Conservation (phyloP, 2,113 vertebrate genomes). For the Amphilophus citrinellus region DNA sequence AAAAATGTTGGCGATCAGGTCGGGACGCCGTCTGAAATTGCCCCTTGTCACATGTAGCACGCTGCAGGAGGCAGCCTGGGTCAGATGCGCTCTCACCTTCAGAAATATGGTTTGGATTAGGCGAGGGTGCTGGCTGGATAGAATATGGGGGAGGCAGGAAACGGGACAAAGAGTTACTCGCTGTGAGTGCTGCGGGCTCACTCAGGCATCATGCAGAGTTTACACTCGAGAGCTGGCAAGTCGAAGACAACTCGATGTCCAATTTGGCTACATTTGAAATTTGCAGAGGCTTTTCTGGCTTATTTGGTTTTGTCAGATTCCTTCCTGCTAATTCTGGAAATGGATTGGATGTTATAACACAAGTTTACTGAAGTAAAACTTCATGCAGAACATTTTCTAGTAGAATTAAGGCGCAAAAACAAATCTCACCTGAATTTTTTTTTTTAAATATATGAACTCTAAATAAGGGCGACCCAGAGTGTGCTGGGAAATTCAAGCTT, state of each 20-base stretch:
- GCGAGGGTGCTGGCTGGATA: neutral
- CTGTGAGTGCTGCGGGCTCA: neutral
- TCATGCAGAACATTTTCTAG: rapidly evolving
- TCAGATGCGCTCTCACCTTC: neutral
- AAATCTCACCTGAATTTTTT: neutral
- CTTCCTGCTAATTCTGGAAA: neutral
- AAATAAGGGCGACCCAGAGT: neutral
- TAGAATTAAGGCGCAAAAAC: neutral
- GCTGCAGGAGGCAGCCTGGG: neutral
- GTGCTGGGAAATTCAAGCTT: neutral
- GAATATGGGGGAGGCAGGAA: neutral
- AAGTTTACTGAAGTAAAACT: neutral
- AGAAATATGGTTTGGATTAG: neutral
- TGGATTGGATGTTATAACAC: neutral
- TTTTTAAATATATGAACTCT: neutral
- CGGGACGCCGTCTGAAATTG: neutral
- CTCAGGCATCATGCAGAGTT: neutral
- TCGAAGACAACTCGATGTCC: neutral
- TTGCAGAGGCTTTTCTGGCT: neutral
- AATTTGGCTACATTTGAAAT: neutral
- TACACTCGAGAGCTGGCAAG: neutral
- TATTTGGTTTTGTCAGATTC: neutral
- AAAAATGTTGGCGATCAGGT: neutral
- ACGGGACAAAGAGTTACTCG: neutral
- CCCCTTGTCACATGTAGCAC: neutral